Base-by-base conservation (phyloP, 64 coral and sea anemone genomes). In the Pocillopora damicornis region DNA sequence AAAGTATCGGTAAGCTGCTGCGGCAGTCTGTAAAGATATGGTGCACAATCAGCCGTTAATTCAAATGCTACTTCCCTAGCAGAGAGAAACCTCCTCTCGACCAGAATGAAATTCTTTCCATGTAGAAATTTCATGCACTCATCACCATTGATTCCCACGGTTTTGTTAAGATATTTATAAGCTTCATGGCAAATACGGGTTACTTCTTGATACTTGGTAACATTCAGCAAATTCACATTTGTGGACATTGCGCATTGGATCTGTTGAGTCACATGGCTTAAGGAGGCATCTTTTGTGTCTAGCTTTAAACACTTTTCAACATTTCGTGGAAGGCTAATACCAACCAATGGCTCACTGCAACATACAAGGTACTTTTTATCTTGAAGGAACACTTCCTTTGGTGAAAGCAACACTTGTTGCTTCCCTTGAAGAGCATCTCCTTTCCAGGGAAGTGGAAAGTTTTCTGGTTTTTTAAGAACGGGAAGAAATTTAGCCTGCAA, bases 361-460 rank as follows among this genome's bases (percentile, higher is more conserved):
- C 92, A 87, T 11, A 94, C 92, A 35, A 90, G 74, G 81, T 92
- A 90, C 74, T 93, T 88, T 5, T 72, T 61, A 9, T 84, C 37
- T 7, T 81, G 73, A 0, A 79, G 78, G n/a, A 87, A 94, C 5
- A 89, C 64, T 60, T 94, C 76, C 63, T 78, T 75, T 61, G 90
- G 87, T 69, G 88, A 72, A 5, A 86, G 73, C 35, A 91, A 57
- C 22, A 38, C 61, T 15, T 36, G 34, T 23, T 37, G 59, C 56
- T 16, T 35, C 15, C 62, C 26, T 37, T 60, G 22, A 8, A 83
- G 15, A 79, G 93, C 88, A 60, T 93, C 66, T 13, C 82, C 88
- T 83, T 91, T 90, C 95, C 95, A 98, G 23, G 37, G 60, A 15
- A 91, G 74, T 16, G 95, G 95, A n/a, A 88, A 93, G 20, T 61